Evolutionary conservation across 2,797 vertebrate genomes (phyloP).

Genomic region (Chromis chromis): DNA sequence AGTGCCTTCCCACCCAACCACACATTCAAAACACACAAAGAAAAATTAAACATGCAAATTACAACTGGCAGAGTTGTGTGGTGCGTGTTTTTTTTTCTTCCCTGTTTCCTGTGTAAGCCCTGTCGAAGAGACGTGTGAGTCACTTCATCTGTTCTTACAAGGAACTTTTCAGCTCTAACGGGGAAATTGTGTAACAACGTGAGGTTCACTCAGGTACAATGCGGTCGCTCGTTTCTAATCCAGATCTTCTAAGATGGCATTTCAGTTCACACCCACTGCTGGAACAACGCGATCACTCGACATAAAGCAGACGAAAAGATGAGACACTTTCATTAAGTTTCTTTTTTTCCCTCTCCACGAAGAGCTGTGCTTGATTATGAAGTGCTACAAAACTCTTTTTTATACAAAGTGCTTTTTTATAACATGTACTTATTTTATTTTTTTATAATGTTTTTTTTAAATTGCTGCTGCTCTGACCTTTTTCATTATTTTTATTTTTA

Average conservation of each 20-base stretch:
- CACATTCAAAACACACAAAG: constrained; percentile 33
- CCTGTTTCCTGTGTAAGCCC: constrained; percentile 42
- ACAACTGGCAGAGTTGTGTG: constrained; percentile 7
- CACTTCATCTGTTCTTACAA: constrained; percentile 58
- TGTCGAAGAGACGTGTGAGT: constrained; percentile 57
- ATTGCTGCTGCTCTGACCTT: no score
- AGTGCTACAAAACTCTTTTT: no score
- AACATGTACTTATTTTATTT: no score
- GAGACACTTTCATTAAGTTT: neutral
- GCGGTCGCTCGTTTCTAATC: constrained; percentile 48
- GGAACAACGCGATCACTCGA: constrained; percentile 56
- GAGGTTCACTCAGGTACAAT: constrained; percentile 29
- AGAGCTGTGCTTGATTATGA: neutral
- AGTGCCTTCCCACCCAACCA: constrained; percentile 31
- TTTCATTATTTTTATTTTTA: no score
- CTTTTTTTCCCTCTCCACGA: neutral
- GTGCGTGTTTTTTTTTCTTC: constrained; percentile 7
- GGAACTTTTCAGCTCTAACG: constrained; percentile 19
- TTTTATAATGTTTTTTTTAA: no score
- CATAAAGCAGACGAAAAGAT: constrained; percentile 1
- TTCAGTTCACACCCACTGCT: constrained; percentile 62
- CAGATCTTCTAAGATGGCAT: constrained; percentile 38
- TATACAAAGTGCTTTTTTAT: no score
- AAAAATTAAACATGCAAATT: constrained; percentile 44
- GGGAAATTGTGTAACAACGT: constrained; percentile 64